Conservation (phyloP, 2,797 vertebrate genomes). For the Amniataba percoides region DNA sequence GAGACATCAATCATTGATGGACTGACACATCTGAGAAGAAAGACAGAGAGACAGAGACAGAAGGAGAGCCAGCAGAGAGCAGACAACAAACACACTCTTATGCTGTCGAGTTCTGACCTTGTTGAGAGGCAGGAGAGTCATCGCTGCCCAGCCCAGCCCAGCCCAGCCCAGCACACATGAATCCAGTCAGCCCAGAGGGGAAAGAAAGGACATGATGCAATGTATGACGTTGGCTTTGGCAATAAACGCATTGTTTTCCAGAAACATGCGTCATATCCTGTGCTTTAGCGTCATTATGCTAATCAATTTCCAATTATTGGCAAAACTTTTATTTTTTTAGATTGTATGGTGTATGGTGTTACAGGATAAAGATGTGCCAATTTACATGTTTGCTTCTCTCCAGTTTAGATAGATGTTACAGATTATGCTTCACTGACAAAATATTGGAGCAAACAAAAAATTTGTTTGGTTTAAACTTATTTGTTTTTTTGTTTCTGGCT, state of each 20-base stretch:
- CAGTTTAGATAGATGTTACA: not conserved
- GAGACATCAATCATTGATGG: conserved; percentile 77
- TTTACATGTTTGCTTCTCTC: not conserved
- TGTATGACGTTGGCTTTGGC: conserved; percentile 38
- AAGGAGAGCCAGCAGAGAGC: conserved; percentile 52
- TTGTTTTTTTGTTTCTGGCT: not conserved
- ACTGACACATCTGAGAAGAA: conserved; percentile 74
- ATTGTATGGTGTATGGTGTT: not conserved
- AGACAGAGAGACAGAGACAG: conserved; percentile 62
- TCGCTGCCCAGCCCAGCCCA: conserved; percentile 34
- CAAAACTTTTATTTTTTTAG: not conserved
- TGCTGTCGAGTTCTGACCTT: conserved; percentile 50
- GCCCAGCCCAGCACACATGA: conserved; percentile 45
- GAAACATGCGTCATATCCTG: conserved; percentile 53
- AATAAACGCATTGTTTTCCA: conserved; percentile 39
- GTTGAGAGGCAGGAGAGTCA: conserved; percentile 38
- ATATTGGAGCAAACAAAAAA: not conserved
- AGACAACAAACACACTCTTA: conserved; percentile 63
- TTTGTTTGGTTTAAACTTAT: not conserved
- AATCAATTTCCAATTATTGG: conserved; percentile 3
- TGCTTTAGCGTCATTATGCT: not conserved
- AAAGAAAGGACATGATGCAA: conserved; percentile 72
- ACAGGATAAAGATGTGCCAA: not conserved
- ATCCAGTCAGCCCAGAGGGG: conserved; percentile 49
- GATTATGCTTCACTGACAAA: not conserved